These are phyloP conservation scores for Dysidea cf. avara DNA, from an alignment of 37 sponge, comb jelly and placozoan genomes.

Conservation along the genomic window DNA sequence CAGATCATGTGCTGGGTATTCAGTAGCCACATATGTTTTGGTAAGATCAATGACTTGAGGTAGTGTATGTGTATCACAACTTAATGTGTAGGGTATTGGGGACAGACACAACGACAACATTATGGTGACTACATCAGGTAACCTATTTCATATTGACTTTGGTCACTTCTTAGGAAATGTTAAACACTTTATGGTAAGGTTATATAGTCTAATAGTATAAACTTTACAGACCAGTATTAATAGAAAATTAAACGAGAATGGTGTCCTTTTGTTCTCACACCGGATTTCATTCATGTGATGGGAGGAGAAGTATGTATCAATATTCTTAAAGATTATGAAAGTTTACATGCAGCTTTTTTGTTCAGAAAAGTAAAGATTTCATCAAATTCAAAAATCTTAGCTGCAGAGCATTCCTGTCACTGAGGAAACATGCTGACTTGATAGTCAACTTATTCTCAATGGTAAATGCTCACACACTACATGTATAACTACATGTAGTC, in stretches of 20 bases:
- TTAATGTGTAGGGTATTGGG: slow-evolving; percentile 60
- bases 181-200: slow-evolving; percentile 74
- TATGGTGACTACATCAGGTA: slow-evolving; percentile 80
- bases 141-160: slow-evolving; percentile 91
- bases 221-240: background rate
- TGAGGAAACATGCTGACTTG: slow-evolving; percentile 59
- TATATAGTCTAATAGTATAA: background rate
- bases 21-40: slow-evolving; percentile 82
- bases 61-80: background rate
- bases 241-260: slow-evolving; percentile 75
- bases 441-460: slow-evolving; percentile 75
- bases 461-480: no score
- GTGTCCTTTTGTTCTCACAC: slow-evolving; percentile 85
- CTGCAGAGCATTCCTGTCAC: slow-evolving; percentile 52
- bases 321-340: no score
- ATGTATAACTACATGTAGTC: no score
- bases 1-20: slow-evolving; percentile 83
- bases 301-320: slow-evolving; percentile 45
- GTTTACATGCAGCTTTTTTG: background rate
- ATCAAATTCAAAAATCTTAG: slow-evolving; percentile 37
- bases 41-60: slow-evolving; percentile 16
- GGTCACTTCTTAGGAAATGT: slow-evolving; percentile 89
- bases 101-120: slow-evolving; percentile 89
- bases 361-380: slow-evolving; percentile 54
- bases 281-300: slow-evolving; percentile 85